Percentiles rank a stretch among this genome's conserved stretches.
phyloP scores from a whole-genome alignment of 2,888 invertebrate species.

The Tromatobia lineatoria region DNA sequence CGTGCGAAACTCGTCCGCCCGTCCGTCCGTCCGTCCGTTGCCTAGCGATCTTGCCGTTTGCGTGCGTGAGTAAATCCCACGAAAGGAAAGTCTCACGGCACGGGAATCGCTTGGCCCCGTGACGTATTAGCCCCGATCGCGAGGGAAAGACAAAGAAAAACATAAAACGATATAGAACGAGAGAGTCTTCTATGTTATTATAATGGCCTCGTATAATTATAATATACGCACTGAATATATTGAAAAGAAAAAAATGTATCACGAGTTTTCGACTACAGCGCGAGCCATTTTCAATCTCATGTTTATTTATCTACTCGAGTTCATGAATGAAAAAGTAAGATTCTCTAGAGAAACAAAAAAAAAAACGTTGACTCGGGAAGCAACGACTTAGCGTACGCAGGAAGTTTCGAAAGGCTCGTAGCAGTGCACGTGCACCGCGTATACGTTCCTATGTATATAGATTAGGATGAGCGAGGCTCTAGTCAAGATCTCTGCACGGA shows the following conservation, averaged over 20 bases:
- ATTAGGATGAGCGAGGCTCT: not conserved
- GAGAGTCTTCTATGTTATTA: not conserved
- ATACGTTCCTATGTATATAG: not conserved
- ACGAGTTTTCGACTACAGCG: not conserved
- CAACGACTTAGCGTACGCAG: not conserved
- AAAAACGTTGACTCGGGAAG: not conserved
- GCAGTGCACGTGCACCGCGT: not conserved
- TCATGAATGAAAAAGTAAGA: conserved; percentile 13
- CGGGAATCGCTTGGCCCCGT: conserved; percentile 67
- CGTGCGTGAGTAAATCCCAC: conserved; percentile 68
- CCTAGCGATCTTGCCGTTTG: conserved; percentile 5
- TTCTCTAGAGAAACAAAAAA: not conserved
- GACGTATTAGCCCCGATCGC: conserved; percentile 68
- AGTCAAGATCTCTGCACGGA: not conserved
- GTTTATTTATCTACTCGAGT: not conserved
- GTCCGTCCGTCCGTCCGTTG: conserved; percentile 10
- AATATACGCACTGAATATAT: not conserved
- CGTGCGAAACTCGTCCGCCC: conserved; percentile 70
- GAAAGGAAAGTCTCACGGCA: conserved; percentile 71
- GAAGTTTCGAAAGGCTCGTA: conserved; percentile 7
- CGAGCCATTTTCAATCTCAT: not conserved
- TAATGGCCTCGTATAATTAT: not conserved
- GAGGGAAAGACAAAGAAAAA: conserved; percentile 28
- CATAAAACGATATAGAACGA: conserved; percentile 21
- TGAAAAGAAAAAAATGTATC: not conserved